Evolutionary conservation across 2,797 vertebrate genomes (phyloP).

Genomic region (Pseudopleuronectes americanus): DNA sequence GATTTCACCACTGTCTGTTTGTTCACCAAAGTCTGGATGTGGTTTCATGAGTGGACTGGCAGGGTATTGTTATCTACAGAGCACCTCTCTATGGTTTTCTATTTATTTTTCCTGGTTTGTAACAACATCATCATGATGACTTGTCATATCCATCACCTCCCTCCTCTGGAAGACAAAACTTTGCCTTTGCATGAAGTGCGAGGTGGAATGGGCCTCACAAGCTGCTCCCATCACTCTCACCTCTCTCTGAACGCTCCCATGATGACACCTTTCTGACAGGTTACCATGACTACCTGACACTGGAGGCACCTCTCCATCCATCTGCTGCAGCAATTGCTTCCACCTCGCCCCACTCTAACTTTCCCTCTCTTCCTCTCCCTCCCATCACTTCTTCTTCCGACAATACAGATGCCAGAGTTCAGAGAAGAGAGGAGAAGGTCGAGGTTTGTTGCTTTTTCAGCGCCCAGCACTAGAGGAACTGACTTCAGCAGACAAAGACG

Average conservation of each 20-base stretch:
- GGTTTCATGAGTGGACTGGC: no score
- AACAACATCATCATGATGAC: conserved; percentile 1
- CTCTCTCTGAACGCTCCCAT: conserved; percentile 33
- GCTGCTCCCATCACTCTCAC: conserved; percentile 40
- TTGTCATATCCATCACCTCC: conserved; percentile 15
- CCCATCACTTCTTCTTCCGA: conserved; percentile 2
- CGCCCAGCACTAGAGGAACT: conserved; percentile 44
- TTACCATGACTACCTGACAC: conserved; percentile 80
- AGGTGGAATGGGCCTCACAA: conserved; percentile 44
- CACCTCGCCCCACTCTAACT: conserved; percentile 49
- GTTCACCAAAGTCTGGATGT: no score
- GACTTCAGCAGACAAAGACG: conserved; percentile 57
- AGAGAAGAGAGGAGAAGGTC: conserved; percentile 62
- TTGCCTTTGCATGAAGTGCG: conserved; percentile 18
- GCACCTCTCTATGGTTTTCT: no score
- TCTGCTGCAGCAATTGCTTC: conserved; percentile 66
- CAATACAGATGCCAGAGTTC: conserved; percentile 65
- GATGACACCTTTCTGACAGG: conserved; percentile 66
- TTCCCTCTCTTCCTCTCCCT: conserved; percentile 35
- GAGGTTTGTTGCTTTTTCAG: conserved; percentile 59
- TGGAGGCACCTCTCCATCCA: conserved; percentile 67
- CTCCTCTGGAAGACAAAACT: conserved; percentile 25
- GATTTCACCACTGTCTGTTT: no score
- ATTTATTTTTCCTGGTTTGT: neutral
- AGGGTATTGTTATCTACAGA: neutral